These are phyloP conservation scores for Oryctes rhinoceros DNA, from an alignment of 1,140 invertebrate genomes.

Conservation along the genomic window DNA sequence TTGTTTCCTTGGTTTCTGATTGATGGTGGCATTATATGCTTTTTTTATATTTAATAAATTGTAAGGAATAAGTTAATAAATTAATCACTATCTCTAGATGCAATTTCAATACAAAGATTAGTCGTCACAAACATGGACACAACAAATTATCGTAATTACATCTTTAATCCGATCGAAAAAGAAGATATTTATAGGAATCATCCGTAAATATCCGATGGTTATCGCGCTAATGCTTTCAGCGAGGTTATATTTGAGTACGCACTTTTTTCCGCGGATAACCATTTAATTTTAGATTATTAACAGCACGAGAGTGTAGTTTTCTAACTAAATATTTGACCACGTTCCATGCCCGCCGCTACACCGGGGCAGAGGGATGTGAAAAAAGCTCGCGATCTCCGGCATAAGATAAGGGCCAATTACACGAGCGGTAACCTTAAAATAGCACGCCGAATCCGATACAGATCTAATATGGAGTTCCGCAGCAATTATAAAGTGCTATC, in stretches of 20 bases:
- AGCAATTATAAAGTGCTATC: constrained; percentile 22
- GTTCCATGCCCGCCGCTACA: not conserved
- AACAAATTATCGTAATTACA: not conserved
- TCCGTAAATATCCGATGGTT: not conserved
- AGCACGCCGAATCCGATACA: constrained; percentile 14
- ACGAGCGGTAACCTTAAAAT: constrained; percentile 13
- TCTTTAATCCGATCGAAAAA: not conserved
- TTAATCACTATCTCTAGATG: too few species aligned
- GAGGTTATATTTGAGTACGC: not conserved
- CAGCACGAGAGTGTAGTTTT: not conserved
- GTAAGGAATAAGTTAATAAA: too few species aligned
- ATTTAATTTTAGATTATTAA: constrained; percentile 16
- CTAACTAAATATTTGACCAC: not conserved
- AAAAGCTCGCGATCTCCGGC: not conserved
- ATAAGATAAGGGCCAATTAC: constrained; percentile 6
- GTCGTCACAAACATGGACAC: not conserved
- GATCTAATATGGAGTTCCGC: constrained; percentile 18
- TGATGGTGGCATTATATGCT: too few species aligned
- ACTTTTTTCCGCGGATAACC: not conserved
- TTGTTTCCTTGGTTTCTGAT: too few species aligned
- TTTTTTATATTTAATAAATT: too few species aligned
- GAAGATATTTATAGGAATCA: not conserved
- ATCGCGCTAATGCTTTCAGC: constrained; percentile 6
- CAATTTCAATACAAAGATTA: not conserved
- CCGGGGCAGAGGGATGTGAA: not conserved